Conservation (phyloP, 2,888 invertebrate genomes). For the Thyatira batis region DNA sequence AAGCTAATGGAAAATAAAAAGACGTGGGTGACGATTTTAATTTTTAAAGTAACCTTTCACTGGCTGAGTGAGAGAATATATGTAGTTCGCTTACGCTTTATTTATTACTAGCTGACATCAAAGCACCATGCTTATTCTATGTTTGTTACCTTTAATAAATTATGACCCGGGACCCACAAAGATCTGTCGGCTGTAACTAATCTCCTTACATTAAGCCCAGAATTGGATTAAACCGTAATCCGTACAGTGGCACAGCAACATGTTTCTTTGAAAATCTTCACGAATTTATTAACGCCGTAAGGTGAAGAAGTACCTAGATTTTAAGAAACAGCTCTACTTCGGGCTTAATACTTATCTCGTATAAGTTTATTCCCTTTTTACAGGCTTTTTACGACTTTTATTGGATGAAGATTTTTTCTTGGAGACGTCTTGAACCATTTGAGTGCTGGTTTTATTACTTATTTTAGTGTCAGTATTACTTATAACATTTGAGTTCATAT, state of each 20-base stretch:
- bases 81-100: too few relatives aligned
- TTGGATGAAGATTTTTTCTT: conserved; percentile 27
- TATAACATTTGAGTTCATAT: not conserved
- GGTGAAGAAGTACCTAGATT: conserved; percentile 6
- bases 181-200: conserved; percentile 15
- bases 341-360: conserved; percentile 1
- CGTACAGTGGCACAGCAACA: conserved; percentile 18
- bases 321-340: conserved; percentile 6
- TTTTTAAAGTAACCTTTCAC: too few relatives aligned
- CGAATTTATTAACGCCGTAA: conserved; percentile 30
- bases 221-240: conserved; percentile 27
- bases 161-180: not conserved
- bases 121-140: not conserved
- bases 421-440: conserved; percentile 12
- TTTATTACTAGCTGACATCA: not conserved
- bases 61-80: too few relatives aligned
- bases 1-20: too few relatives aligned
- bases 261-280: conserved; percentile 20
- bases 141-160: not conserved
- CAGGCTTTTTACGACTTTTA: conserved; percentile 18
- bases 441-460: conserved; percentile 6
- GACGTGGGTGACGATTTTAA: too few relatives aligned
- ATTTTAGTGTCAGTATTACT: not conserved
- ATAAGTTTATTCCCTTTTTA: conserved; percentile 22
- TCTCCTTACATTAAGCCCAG: conserved; percentile 15